A percentile compares a stretch with the other conserved stretches of the same genome.
These are phyloP conservation scores for Notamacropus eugenii DNA, from an alignment of 2,797 vertebrate genomes.

Conservation along the genomic window DNA sequence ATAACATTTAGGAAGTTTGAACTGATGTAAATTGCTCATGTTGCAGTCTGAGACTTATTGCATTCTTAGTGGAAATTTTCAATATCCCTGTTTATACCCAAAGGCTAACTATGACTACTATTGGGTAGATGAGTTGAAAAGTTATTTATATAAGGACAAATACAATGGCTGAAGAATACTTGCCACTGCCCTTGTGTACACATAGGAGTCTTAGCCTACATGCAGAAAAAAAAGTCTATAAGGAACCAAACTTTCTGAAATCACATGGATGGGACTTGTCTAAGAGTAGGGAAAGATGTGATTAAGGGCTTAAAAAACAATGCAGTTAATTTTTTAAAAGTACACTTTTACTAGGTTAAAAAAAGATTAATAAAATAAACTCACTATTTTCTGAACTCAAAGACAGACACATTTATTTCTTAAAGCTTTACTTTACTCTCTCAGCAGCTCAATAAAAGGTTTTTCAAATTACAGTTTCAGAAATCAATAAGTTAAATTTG, in stretches of 20 bases:
- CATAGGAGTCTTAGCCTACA: neutral
- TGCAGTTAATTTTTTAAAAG: neutral
- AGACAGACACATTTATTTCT: neutral
- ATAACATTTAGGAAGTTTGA: neutral
- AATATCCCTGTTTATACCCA: neutral
- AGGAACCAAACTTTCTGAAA: neutral
- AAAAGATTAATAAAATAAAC: neutral
- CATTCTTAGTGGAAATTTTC: neutral
- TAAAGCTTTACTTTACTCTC: neutral
- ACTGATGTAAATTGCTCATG: neutral
- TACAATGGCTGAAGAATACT: neutral
- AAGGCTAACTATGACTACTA: neutral
- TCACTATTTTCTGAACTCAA: neutral
- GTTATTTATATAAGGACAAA: neutral
- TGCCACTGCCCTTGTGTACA: neutral
- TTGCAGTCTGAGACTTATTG: neutral
- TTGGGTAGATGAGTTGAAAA: neutral
- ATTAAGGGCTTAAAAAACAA: neutral
- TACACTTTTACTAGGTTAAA: neutral
- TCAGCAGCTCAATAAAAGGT: neutral
- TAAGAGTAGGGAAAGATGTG: neutral
- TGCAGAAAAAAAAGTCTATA: neutral
- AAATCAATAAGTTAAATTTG: neutral
- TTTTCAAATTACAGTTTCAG: neutral
- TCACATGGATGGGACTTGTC: neutral